Evolutionary conservation across 1,140 invertebrate genomes (phyloP), one percentile per base, ranked within the genome.

Genomic region (Tetraneura akinire): DNA sequence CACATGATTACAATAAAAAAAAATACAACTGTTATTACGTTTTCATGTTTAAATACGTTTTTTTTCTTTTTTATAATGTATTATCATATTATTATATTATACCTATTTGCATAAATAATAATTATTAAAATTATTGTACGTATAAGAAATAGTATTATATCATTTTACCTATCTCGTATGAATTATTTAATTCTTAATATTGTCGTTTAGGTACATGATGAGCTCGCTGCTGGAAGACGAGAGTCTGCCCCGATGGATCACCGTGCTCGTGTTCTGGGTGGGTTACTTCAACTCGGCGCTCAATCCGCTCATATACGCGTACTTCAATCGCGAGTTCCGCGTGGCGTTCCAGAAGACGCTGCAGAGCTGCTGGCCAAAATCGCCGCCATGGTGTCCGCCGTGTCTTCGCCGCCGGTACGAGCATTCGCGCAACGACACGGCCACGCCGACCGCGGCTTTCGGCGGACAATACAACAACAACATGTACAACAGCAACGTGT

Each of bases 261-360:
- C 96, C 3, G 92, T 93, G 0, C 89, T 91, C 1, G 90, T 98
- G 13, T 98, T 98, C 87, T 99, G 97, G 97, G 92, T 98, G 21
- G 97, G 96, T 5, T 98, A 98, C 87, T 95, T 96, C 88, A 98
- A 98, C 87, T 97, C 95, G 26, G 94, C 94, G n/a, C 89, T 97
- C 26, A 98, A 98, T 86, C 96, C 96, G 0, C 89, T 97, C 81
- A 97, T 98, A 84, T 98, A 98, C 88, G 96, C 95, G 21, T 98
- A 98, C 86, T 98, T 97, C 89, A 98, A 98, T 87, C 88, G 94
- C 57, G 96, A 98, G 85, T 98, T 98, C 86, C 89, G 96, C 81
- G 92, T 91, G 57, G 96, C 96, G 2, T 98, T 98, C 87, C 92
- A 94, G 85, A 94, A 94, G 85, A 96, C 94, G 1, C 89, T 98